phyloP scores from a whole-genome alignment of 2,888 invertebrate species.

The Erebia palarica region DNA sequence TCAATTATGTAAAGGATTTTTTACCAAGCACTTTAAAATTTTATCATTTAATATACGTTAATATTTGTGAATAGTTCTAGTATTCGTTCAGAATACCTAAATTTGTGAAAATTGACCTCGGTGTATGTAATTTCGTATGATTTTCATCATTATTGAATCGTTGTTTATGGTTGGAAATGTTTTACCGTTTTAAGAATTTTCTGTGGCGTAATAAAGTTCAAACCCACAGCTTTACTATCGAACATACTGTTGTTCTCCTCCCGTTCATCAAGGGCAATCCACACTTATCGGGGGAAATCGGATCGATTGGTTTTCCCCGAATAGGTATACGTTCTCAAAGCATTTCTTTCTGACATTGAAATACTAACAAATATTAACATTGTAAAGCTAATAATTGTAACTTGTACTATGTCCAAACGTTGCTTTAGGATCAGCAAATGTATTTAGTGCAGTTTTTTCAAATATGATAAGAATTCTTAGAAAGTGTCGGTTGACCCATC shows the following conservation, averaged over 20 bases:
- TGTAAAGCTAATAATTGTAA: no score
- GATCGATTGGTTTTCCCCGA: no score
- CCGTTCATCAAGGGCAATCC: background rate
- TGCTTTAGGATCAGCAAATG: no score
- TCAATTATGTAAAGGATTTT: background rate
- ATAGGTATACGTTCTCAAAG: background rate
- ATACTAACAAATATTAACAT: background rate
- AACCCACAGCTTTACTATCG: conserved; percentile 15
- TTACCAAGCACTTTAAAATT: background rate
- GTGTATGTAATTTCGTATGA: background rate
- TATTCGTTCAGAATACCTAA: background rate
- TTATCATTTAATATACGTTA: background rate
- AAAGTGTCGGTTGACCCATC: no score
- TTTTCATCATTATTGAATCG: background rate
- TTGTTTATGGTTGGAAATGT: background rate
- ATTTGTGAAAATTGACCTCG: no score
- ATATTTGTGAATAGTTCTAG: background rate
- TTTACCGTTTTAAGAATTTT: conserved; percentile 3
- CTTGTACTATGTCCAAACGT: no score
- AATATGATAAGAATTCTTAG: no score
- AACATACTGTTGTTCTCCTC: background rate
- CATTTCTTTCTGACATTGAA: background rate
- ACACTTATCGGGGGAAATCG: background rate
- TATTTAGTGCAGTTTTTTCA: no score
- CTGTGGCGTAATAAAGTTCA: conserved; percentile 3